Conservation (phyloP, 2,797 vertebrate genomes). For the Poeciliopsis presidionis region DNA sequence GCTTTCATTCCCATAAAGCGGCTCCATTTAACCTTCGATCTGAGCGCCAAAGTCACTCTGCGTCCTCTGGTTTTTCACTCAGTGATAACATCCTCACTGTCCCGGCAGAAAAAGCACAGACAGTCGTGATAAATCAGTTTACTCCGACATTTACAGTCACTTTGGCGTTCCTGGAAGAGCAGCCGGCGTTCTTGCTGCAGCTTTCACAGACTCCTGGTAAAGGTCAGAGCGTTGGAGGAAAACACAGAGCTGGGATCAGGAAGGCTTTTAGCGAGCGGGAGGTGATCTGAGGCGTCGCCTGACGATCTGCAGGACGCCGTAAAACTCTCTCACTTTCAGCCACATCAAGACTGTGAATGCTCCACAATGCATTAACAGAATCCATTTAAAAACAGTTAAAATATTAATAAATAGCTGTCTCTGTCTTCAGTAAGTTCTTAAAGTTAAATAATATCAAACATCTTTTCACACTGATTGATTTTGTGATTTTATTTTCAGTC, state of each 20-base stretch:
- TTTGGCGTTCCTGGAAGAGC: slow-evolving; percentile 20
- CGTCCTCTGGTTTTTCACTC: neutral
- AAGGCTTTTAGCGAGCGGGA: neutral
- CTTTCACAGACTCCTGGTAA: slow-evolving; percentile 13
- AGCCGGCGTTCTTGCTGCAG: slow-evolving; percentile 9
- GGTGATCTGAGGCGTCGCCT: no score
- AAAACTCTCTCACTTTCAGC: no score
- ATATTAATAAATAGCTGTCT: no score
- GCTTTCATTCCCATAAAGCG: slow-evolving; percentile 8
- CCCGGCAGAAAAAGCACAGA: neutral
- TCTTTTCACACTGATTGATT: no score
- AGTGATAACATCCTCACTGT: neutral
- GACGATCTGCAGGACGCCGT: no score
- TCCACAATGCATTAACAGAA: no score
- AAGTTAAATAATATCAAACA: no score
- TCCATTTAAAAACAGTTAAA: no score
- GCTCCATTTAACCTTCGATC: slow-evolving; percentile 4
- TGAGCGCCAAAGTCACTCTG: neutral
- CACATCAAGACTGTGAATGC: no score
- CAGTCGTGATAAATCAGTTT: slow-evolving; percentile 8
- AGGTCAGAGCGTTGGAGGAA: slow-evolving; percentile 21
- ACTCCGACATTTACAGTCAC: slow-evolving; percentile 21
- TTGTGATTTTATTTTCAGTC: no score
- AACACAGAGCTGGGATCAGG: neutral
- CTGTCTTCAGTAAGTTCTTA: no score